Percentiles rank a stretch among this genome's conserved stretches.
phyloP scores from a whole-genome alignment of 2,113 vertebrate species.

The Speoplatyrhinus poulsoni region DNA sequence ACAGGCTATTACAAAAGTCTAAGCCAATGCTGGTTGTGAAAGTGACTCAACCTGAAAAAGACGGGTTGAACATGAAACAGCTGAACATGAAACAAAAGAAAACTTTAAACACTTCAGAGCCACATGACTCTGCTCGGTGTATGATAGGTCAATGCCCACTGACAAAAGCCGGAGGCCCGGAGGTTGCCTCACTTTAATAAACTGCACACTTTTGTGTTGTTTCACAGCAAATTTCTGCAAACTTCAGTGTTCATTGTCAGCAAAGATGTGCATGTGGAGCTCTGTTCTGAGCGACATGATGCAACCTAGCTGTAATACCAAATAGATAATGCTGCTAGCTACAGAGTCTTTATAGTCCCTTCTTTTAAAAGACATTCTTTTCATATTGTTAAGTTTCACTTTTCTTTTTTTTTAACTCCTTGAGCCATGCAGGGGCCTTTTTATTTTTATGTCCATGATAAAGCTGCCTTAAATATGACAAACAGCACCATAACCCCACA shows the following conservation, averaged over 20 bases:
- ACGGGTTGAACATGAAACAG: conserved; percentile 22
- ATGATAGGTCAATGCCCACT: conserved; percentile 70
- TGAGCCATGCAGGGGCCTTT: conserved; percentile 47
- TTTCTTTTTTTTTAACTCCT: conserved; percentile 60
- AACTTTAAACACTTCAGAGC: conserved; percentile 36
- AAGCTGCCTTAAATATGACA: conserved; percentile 34
- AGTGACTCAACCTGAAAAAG: conserved; percentile 23
- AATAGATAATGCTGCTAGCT: conserved; percentile 79
- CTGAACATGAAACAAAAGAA: conserved; percentile 25
- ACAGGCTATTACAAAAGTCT: conserved; percentile 29
- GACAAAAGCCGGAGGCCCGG: conserved; percentile 71
- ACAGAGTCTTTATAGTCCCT: conserved; percentile 74
- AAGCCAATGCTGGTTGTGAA: conserved; percentile 30
- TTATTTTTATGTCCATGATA: conserved; percentile 39
- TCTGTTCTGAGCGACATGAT: conserved; percentile 80
- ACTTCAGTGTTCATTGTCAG: conserved; percentile 82
- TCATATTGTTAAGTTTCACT: conserved; percentile 73
- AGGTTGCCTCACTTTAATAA: conserved; percentile 75
- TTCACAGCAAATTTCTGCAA: conserved; percentile 80
- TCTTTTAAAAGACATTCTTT: conserved; percentile 72
- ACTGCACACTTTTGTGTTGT: conserved; percentile 78
- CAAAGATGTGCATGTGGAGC: conserved; percentile 77
- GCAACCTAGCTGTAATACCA: conserved; percentile 78
- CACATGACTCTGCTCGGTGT: conserved; percentile 47
- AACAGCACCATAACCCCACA: too few relatives aligned